These are phyloP conservation scores for Pyxicephalus adspersus DNA, from an alignment of 2,113 vertebrate genomes.

Conservation along the genomic window DNA sequence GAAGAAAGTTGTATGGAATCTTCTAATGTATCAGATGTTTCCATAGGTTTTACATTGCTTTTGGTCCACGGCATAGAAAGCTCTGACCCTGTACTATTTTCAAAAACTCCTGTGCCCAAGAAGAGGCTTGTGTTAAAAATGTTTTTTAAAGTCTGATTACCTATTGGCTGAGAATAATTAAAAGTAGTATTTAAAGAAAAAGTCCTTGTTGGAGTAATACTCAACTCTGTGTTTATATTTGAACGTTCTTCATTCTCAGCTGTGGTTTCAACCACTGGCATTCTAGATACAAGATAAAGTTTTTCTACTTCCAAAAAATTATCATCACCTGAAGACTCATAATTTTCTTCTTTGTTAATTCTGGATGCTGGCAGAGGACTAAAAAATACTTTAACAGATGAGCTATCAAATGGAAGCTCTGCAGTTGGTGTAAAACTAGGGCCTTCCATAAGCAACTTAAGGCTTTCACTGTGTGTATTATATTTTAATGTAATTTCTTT, in stretches of 20 bases:
- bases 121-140: not conserved
- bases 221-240: constrained; percentile 29
- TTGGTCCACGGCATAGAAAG: not conserved
- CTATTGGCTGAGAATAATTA: constrained; percentile 49
- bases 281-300: constrained; percentile 54
- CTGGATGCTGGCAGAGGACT: constrained; percentile 45
- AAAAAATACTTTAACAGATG: not conserved
- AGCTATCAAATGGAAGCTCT: constrained; percentile 51
- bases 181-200: constrained; percentile 32
- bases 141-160: not conserved
- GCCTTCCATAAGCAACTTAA: constrained; percentile 55
- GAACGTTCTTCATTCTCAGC: constrained; percentile 24
- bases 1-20: not conserved
- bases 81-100: not conserved
- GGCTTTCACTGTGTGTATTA: constrained; percentile 48
- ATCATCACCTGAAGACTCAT: constrained; percentile 9
- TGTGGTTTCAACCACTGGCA: constrained; percentile 47
- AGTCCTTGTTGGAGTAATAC: constrained; percentile 24
- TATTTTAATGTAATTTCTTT: constrained; percentile 40
- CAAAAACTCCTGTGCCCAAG: not conserved
- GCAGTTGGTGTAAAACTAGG: constrained; percentile 59
- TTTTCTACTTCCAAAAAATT: constrained; percentile 56
- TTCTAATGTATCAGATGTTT: not conserved
- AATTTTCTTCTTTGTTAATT: constrained; percentile 28
- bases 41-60: not conserved